Percentiles rank a stretch among this genome's conserved stretches.
Conservation (phyloP, 2,797 vertebrate species). For the Ibycter americanus region DNA sequence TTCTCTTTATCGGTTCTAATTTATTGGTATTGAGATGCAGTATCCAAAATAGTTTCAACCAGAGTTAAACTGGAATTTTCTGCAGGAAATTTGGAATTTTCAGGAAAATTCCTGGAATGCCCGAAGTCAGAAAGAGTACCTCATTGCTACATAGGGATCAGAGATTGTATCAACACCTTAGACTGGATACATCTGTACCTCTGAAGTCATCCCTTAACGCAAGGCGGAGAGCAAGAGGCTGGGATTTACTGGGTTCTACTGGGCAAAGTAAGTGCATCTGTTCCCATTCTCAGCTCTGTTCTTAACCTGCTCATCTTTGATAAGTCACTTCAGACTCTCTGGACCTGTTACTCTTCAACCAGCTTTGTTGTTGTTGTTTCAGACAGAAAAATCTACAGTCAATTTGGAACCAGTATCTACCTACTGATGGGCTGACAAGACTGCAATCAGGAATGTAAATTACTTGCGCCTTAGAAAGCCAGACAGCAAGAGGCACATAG, state of each 20-base stretch:
- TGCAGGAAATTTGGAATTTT: no score
- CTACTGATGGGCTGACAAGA: background rate
- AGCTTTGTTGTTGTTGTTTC: background rate
- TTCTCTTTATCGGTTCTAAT: conserved; percentile 17
- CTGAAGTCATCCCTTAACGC: background rate
- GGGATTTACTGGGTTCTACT: background rate
- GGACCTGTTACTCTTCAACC: background rate
- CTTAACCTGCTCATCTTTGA: background rate
- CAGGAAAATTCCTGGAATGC: background rate
- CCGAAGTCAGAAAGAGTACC: background rate
- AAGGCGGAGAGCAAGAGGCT: background rate
- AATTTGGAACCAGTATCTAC: background rate
- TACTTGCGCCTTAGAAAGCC: background rate
- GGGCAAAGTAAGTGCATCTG: background rate
- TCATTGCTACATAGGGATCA: background rate
- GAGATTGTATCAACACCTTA: background rate
- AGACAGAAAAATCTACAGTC: background rate
- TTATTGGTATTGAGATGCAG: conserved; percentile 14
- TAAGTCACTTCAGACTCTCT: background rate
- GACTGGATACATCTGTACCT: background rate
- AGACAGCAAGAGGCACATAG: background rate
- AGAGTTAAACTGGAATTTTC: conserved; percentile 27
- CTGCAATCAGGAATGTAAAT: background rate
- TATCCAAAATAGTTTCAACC: background rate
- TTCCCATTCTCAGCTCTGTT: background rate